These are phyloP conservation scores for Tanytarsus gracilentus DNA, from an alignment of 2,888 invertebrate genomes.

Conservation along the genomic window DNA sequence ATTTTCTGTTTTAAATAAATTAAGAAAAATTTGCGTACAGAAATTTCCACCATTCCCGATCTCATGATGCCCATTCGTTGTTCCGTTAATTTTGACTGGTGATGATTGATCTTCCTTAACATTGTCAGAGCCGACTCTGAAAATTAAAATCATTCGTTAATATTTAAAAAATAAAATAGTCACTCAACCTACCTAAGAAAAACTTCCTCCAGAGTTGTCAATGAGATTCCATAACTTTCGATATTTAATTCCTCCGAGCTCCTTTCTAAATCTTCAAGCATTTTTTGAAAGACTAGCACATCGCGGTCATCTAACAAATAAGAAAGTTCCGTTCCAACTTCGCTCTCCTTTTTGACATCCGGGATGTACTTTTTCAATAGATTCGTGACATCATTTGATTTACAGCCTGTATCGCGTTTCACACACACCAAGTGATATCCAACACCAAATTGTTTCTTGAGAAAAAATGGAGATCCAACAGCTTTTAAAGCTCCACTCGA, in stretches of 20 bases:
- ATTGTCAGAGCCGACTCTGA: constrained; percentile 17
- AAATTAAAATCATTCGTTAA: background rate
- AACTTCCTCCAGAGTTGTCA: constrained; percentile 80
- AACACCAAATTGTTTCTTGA: constrained; percentile 68
- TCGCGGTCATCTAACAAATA: constrained; percentile 55
- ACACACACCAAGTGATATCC: constrained; percentile 56
- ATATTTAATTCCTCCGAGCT: constrained; percentile 51
- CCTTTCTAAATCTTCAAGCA: constrained; percentile 57
- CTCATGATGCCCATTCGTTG: background rate
- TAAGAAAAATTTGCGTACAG: background rate
- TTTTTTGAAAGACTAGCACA: constrained; percentile 51
- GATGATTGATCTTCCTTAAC: background rate
- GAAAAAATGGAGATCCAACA: constrained; percentile 62
- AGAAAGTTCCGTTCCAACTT: constrained; percentile 61
- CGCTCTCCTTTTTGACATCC: constrained; percentile 51
- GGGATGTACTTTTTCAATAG: constrained; percentile 54
- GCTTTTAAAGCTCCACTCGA: constrained; percentile 63
- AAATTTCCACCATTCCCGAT: background rate
- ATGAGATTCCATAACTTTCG: constrained; percentile 66
- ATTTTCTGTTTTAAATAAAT: too few relatives aligned
- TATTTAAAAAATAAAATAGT: background rate
- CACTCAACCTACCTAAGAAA: constrained; percentile 49
- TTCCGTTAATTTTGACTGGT: background rate
- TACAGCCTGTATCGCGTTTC: constrained; percentile 47
- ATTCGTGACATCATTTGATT: constrained; percentile 44